These are phyloP conservation scores for Hylomyscus alleni DNA, from an alignment of 2,797 vertebrate genomes.

Conservation along the genomic window DNA sequence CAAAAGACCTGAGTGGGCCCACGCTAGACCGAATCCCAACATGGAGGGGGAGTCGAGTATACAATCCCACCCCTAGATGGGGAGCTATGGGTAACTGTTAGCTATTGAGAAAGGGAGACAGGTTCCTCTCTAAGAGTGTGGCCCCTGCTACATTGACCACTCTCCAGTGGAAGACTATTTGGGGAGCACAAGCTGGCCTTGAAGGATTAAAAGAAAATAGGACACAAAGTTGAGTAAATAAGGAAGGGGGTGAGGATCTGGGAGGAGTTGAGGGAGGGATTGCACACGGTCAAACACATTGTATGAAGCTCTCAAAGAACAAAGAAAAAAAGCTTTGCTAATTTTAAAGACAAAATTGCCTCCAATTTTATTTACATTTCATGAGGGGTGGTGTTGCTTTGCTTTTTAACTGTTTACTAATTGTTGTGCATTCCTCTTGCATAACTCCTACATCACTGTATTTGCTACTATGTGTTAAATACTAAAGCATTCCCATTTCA, in stretches of 20 bases:
- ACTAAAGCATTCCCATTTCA: neutral
- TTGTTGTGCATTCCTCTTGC: neutral
- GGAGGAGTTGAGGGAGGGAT: neutral
- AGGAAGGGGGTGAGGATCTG: neutral
- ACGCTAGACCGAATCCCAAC: neutral
- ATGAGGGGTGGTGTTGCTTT: neutral
- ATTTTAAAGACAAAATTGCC: conserved; percentile 9
- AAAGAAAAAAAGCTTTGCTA: neutral
- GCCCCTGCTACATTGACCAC: neutral
- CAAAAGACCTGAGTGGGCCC: neutral
- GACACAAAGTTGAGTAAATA: neutral
- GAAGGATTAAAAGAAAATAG: neutral
- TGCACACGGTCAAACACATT: neutral
- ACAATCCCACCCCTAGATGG: neutral
- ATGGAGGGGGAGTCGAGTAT: too few species aligned
- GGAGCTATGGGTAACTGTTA: neutral
- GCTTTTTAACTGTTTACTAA: neutral
- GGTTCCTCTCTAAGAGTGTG: neutral
- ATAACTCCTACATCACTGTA: neutral
- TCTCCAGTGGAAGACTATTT: neutral
- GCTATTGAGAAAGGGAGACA: neutral
- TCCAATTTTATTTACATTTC: neutral
- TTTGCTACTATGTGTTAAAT: neutral
- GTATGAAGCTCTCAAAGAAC: neutral
- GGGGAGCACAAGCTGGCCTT: too few species aligned